Percentiles rank a stretch among this genome's conserved stretches.
phyloP scores from a whole-genome alignment of 2,797 vertebrate genomes.

The Esox masquinongy region DNA sequence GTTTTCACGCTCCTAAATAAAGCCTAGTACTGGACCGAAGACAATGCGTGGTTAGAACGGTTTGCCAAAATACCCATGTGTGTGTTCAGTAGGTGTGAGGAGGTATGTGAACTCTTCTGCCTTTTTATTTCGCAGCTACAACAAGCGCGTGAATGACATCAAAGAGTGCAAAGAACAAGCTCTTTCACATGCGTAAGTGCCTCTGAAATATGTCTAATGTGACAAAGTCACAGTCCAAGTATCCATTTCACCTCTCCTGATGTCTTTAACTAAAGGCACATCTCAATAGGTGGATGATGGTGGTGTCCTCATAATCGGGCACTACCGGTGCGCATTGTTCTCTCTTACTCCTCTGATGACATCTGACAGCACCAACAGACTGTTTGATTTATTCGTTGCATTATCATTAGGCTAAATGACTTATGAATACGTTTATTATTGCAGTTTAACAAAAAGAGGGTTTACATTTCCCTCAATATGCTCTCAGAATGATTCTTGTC shows the following conservation, averaged over 20 bases:
- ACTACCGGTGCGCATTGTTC: too few species aligned
- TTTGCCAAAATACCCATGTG: background rate
- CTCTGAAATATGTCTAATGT: background rate
- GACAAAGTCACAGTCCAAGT: background rate
- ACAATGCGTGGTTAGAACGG: background rate
- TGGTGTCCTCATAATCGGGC: too few species aligned
- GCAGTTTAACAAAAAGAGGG: background rate
- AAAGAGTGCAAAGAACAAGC: constrained; percentile 96
- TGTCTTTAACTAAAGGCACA: too few species aligned
- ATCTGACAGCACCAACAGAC: too few species aligned
- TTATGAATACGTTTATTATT: too few species aligned
- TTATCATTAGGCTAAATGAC: too few species aligned
- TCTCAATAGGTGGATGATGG: too few species aligned
- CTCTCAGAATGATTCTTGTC: constrained; percentile 21
- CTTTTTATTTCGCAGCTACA: constrained; percentile 80
- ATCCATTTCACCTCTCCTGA: too few species aligned
- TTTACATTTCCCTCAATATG: background rate
- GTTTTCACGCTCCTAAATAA: too few species aligned
- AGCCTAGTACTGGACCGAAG: background rate
- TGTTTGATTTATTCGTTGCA: too few species aligned
- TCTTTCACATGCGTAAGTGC: constrained; percentile 93
- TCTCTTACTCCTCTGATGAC: too few species aligned
- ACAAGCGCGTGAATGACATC: constrained; percentile 98
- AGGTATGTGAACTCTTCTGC: background rate
- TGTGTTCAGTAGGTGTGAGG: background rate